Base-by-base conservation (phyloP, 2,888 invertebrate genomes). In the Tigriopus californicus region DNA sequence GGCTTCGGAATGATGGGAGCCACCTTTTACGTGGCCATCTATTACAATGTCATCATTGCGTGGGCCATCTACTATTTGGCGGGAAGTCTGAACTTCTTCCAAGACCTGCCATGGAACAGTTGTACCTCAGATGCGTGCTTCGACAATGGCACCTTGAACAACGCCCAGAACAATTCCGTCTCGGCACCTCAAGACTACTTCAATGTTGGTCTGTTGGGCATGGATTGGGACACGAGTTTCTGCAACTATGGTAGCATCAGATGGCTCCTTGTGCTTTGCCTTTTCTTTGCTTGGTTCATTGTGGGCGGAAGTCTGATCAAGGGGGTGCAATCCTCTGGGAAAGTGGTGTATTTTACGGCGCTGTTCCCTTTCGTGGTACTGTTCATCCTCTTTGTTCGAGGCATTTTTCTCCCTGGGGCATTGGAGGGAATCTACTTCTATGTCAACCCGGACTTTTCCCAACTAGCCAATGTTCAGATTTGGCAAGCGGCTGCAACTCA, bases 261-360 rank as follows among this genome's bases (percentile, higher is more conserved):
- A 62, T 76, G 78, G 72, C 78, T 81, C 60, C 76, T 88, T 73
- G 85, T 83, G 3, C 71, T 79, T 3, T 85, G 84, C 68, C 75
- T 88, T 12, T 73, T 85, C 1, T 73, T 80, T 58, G 84, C 85
- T 60, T 88, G 87, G 87, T 68, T 80, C 58, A 82, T 84, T 63
- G 83, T 84, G 22, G 83, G 83, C 67, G 74, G 83, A 49, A 84
- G 83, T 66, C 75, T 85, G 47, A 82, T 82, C 71, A 84, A 83
- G 72, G 83, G 84, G 40, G 82, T 85, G 12, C 82, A 84, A 70
- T 82, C 82, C 61, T 83, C 83, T 20, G 85, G 85, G 65, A 85
- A 85, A 74, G 77, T 72, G 59, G 83, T 83, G 18, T 83, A 83
- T 68, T 83, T 83, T 67, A 83, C 83, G 25, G 83, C 83, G 18